Evolutionary conservation across 2,888 invertebrate genomes (phyloP), one percentile per base, ranked within the genome.

Genomic region (Ophion slaviceki): DNA sequence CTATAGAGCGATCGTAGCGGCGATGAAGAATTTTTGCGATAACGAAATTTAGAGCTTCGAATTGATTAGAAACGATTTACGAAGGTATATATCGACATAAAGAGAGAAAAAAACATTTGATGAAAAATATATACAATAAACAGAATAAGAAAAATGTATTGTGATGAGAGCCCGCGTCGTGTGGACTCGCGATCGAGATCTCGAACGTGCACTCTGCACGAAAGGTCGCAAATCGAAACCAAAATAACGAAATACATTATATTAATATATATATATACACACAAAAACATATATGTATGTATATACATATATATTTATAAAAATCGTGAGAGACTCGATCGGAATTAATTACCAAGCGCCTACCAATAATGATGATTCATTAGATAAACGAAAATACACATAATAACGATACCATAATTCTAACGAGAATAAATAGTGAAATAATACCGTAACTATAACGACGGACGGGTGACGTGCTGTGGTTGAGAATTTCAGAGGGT

Each of bases 301-400:
- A 47, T 14, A 14, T 47, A 47, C 47, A 47, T 47, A 47, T 47
- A 47, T 47, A 47, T 47, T 47, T 47, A 47, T 20, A 28, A 2
- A 24, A 59, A 53, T 28, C 17, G 36, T 53, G 83, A 68, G 82
- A 86, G 86, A 80, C 80, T 86, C 86, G 86, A 86, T 86, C 82
- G 86, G 80, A 86, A 68, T 68, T 83, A 77, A 86, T 86, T 86
- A 86, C 86, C 86, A 86, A 86, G 82, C 86, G 86, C 86, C 86
- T 86, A 86, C 86, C 86, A 86, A 85, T 80, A 82, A 85, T 80
- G 71, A 83, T 83, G 71, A 83, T 83, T 86, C 86, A 77, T 83
- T 86, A 83, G 80, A 77, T 61, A 72, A 83, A 77, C 82, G 80
- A 81, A 75, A 74, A 81, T 80, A 82, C 72, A 86, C 76, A 80